These are phyloP conservation scores for Chalcis sispes DNA, from an alignment of 2,888 invertebrate genomes.

Conservation along the genomic window DNA sequence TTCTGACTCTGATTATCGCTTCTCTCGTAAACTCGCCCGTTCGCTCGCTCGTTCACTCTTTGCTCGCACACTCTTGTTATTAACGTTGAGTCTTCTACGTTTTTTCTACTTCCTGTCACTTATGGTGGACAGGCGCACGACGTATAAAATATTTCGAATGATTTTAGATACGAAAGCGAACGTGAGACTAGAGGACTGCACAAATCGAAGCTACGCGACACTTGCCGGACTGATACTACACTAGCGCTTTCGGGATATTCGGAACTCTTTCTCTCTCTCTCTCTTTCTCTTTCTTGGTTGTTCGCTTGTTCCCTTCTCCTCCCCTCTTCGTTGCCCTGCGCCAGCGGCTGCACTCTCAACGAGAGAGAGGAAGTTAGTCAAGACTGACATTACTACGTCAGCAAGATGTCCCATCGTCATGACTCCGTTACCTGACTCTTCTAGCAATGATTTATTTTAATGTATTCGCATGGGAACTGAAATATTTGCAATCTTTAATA, in stretches of 20 bases:
- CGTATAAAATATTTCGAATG: background rate
- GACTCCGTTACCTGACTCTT: slow-evolving; percentile 7
- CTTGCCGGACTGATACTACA: slow-evolving; percentile 40
- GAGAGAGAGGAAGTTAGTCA: background rate
- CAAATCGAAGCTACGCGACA: slow-evolving; percentile 14
- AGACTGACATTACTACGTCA: slow-evolving; percentile 1
- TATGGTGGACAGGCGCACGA: too few relatives aligned
- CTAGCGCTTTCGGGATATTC: slow-evolving; percentile 39
- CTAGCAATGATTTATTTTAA: too few relatives aligned
- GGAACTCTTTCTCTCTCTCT: slow-evolving; percentile 10
- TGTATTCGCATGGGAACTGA: too few relatives aligned
- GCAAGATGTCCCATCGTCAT: slow-evolving; percentile 17
- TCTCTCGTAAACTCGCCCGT: background rate
- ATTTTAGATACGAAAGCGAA: background rate
- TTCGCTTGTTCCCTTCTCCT: background rate
- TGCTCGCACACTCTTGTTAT: too few relatives aligned
- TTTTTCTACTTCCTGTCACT: background rate
- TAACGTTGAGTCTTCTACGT: background rate
- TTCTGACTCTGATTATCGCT: too few relatives aligned
- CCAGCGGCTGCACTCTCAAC: background rate
- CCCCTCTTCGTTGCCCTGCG: background rate
- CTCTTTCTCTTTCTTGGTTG: background rate
- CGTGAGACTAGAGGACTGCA: slow-evolving; percentile 10
- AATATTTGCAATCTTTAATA: too few relatives aligned
- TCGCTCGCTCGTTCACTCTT: background rate